These are phyloP conservation scores for Cephus sareptanus DNA, from an alignment of 2,888 invertebrate genomes.

Conservation along the genomic window DNA sequence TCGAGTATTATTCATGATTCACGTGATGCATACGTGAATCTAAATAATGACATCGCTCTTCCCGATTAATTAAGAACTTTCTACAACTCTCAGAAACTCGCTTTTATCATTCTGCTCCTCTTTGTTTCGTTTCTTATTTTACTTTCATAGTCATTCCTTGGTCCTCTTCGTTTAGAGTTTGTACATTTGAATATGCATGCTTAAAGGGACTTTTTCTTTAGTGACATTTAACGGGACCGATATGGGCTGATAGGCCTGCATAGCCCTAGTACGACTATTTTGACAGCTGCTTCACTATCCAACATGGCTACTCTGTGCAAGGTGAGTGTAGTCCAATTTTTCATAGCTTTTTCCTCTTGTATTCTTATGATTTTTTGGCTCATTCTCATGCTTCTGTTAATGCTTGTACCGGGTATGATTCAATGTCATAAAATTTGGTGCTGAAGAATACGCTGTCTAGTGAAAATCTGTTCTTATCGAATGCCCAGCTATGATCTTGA, in stretches of 20 bases:
- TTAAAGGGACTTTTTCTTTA: background rate
- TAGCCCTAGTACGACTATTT: conserved; percentile 27
- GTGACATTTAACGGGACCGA: background rate
- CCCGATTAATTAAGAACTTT: background rate
- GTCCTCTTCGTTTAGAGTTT: background rate
- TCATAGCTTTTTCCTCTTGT: conserved; percentile 9
- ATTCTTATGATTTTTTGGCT: background rate
- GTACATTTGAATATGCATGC: background rate
- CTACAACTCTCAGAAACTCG: background rate
- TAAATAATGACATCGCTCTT: background rate
- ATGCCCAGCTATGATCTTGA: background rate
- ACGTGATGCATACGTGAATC: background rate
- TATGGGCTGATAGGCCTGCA: background rate
- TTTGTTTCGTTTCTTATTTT: background rate
- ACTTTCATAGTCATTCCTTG: background rate
- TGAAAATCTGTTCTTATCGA: background rate
- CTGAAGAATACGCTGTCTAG: background rate
- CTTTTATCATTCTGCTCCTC: background rate
- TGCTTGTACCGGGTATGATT: background rate
- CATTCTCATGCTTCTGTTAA: background rate
- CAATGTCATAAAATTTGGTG: background rate
- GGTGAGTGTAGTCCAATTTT: conserved; percentile 36
- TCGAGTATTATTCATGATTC: background rate
- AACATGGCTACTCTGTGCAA: conserved; percentile 42
- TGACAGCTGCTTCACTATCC: conserved; percentile 35